phyloP scores from a whole-genome alignment of 2,888 invertebrate genomes.

The Aricia artaxerxes region DNA sequence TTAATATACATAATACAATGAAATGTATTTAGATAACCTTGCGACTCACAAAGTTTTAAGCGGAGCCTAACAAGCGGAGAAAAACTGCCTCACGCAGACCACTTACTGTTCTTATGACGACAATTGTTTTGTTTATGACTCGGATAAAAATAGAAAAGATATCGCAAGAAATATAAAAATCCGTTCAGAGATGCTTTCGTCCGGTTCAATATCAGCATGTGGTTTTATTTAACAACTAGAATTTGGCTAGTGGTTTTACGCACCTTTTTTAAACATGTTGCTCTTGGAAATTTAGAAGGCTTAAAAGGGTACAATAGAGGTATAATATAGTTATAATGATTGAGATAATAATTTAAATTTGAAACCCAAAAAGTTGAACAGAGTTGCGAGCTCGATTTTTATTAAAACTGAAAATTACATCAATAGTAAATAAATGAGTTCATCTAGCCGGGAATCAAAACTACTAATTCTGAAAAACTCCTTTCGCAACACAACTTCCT shows the following conservation, averaged over 20 bases:
- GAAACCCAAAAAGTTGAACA: no score
- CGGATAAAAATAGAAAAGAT: constrained; percentile 27
- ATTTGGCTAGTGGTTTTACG: not conserved
- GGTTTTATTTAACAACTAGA: not conserved
- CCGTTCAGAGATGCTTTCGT: not conserved
- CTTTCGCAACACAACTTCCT: no score
- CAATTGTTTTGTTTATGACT: constrained; percentile 53
- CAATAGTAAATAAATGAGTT: no score
- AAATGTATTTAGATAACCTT: constrained; percentile 19
- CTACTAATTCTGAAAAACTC: not conserved
- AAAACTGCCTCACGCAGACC: constrained; percentile 65
- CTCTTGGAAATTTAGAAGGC: not conserved
- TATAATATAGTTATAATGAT: no score
- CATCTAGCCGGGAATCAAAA: not conserved
- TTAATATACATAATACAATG: not conserved
- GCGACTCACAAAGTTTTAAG: constrained; percentile 45
- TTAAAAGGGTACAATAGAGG: no score
- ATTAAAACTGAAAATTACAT: no score
- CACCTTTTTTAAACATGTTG: not conserved
- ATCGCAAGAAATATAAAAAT: constrained; percentile 41
- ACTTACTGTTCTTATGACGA: constrained; percentile 61
- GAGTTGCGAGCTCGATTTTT: no score
- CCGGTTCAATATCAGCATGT: not conserved
- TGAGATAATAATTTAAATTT: no score
- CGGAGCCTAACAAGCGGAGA: constrained; percentile 53